Conservation (phyloP, 2,113 vertebrate genomes). For the Festucalex cinctus region DNA sequence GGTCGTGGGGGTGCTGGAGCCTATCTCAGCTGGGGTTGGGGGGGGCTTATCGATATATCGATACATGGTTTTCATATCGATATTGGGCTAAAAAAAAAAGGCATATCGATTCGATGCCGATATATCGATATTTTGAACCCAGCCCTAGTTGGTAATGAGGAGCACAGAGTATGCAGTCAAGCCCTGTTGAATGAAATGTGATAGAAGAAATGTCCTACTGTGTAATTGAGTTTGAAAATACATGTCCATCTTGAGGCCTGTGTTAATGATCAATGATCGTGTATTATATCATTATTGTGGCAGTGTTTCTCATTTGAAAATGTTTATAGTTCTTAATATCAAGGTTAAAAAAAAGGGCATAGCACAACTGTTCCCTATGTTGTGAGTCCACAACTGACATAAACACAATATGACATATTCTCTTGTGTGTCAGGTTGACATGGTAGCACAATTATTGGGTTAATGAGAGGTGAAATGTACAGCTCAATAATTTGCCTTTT, state of each 20-base stretch:
- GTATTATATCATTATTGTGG: constrained; percentile 55
- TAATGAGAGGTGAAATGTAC: constrained; percentile 23
- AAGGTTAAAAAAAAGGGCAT: constrained; percentile 28
- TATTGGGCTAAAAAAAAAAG: too few relatives aligned
- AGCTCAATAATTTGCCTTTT: not conserved
- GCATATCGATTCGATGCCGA: too few relatives aligned
- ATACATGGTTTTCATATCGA: too few relatives aligned
- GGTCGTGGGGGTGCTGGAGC: too few relatives aligned
- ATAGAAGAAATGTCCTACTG: constrained; percentile 63
- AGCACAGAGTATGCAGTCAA: constrained; percentile 51
- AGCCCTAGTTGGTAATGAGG: too few relatives aligned
- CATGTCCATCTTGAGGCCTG: constrained; percentile 55
- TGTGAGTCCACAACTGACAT: constrained; percentile 47
- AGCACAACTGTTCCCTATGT: constrained; percentile 20
- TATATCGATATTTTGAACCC: too few relatives aligned
- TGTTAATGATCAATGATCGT: constrained; percentile 57
- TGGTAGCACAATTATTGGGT: constrained; percentile 23
- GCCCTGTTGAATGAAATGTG: constrained; percentile 67
- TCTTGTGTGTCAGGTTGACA: constrained; percentile 23
- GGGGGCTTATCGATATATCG: too few relatives aligned
- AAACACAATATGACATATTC: constrained; percentile 18
- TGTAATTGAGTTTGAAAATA: constrained; percentile 73
- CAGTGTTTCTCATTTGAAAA: constrained; percentile 36
- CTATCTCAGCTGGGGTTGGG: too few relatives aligned
- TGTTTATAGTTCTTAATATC: constrained; percentile 55